Evolutionary conservation across 2,888 invertebrate genomes (phyloP), one percentile per base, ranked within the genome.

Genomic region (Apamea crenata): DNA sequence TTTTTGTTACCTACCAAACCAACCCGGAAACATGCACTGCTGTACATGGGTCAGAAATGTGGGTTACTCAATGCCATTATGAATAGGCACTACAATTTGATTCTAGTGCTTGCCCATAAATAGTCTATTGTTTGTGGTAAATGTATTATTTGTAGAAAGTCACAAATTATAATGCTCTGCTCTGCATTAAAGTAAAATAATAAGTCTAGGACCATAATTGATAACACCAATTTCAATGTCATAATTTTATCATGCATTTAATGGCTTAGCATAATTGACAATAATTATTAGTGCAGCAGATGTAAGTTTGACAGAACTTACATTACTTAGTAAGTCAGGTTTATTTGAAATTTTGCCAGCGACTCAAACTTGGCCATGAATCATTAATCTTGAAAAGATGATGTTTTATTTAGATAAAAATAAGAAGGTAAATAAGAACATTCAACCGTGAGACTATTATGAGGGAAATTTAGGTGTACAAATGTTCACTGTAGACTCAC

Each of bases 301-400:
- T 74, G 56, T 74, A 61, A 18, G 16, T 70, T 80, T 70, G 56
- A 40, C 40, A 66, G 67, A 36, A 53, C 5, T 5, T 18, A 21
- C 25, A 32, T 40, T 40, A 50, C 40, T 29, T n/a, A 66, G 7
- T 69, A 66, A 89, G 91, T 91, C 92, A 93, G 90, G 91, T 91
- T 91, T 92, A 91, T 90, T 95, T 95, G 94, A 94, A 91, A 89
- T 90, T 88, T 85, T 94, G 94, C 94, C 94, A 94, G 92, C 87
- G 87, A 83, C 87, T 90, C 89, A 90, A 88, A 89, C 90, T 90
- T 93, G 92, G 88, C 92, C 91, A 83, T 94, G 92, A 93, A 93
- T 93, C 91, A 93, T 91, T 89, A 88, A 88, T 90, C 90, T 92
- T 93, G 91, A 92, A 92, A 92, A 92, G 89, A 84, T 82, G 79